Evolutionary conservation across 1,140 invertebrate species (phyloP).

Genomic region (Mactra quadrangularis): DNA sequence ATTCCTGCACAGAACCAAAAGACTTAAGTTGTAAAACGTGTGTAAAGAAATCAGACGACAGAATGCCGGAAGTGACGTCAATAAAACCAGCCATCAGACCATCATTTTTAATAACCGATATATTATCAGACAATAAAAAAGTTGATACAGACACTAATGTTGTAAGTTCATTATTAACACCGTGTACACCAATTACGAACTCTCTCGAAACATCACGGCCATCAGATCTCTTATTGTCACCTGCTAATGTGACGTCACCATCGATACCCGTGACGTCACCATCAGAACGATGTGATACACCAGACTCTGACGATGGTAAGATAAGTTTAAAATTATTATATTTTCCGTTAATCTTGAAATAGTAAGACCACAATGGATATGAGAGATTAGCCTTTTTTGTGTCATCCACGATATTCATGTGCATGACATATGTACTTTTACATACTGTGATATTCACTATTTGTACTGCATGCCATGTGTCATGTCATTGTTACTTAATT

Average conservation of each 20-base stretch:
- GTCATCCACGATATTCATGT: no score
- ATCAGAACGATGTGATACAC: conserved; percentile 26
- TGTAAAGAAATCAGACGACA: conserved; percentile 14
- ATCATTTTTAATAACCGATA: conserved; percentile 54
- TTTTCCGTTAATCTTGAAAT: no score
- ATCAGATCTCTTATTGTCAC: conserved; percentile 26
- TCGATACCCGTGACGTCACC: conserved; percentile 11
- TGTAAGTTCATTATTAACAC: conserved; percentile 23
- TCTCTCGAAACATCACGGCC: conserved; percentile 38
- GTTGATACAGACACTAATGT: conserved; percentile 31
- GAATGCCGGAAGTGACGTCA: not conserved
- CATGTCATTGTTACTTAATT: no score
- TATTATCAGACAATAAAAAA: conserved; percentile 17
- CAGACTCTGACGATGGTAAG: conserved; percentile 46
- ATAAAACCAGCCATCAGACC: conserved; percentile 36
- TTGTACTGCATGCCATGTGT: no score
- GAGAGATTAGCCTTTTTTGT: no score
- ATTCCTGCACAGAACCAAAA: not conserved
- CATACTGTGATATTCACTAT: no score
- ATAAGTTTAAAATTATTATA: no score
- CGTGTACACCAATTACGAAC: conserved; percentile 30
- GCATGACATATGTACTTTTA: no score
- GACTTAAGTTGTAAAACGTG: conserved; percentile 27
- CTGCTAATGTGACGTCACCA: not conserved
- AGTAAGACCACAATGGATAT: no score